Base-by-base conservation (phyloP, 2,888 invertebrate genomes). In the Rutpela maculata region DNA sequence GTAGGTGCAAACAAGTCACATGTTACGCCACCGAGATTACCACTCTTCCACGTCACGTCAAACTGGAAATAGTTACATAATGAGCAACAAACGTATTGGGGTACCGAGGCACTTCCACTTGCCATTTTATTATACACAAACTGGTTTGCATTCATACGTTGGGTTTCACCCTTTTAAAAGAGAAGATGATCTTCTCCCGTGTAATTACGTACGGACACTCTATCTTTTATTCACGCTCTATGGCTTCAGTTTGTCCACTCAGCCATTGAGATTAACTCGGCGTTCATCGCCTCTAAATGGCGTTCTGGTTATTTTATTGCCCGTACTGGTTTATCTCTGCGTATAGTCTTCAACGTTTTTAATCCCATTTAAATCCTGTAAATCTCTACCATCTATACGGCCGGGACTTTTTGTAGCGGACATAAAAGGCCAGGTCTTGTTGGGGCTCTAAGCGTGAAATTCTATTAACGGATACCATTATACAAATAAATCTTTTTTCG, bases 191-290 rank as follows among this genome's bases (percentile, higher is more conserved):
- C 59, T n/a, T 26, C 22, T 43, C 12, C 15, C 38, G 38, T 19
- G 66, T 43, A 66, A 66, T 66, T 67, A 67, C 67, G 22, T 55
- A 55, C 67, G 55, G 67, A 0, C 60, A 57, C 74, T 72, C 50
- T 65, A 80, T 80, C 75, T 80, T 78, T 80, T 80, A 80, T 80
- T 80, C 80, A 80, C 78, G 75, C 66, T 66, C 68, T 57, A 60
- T 67, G 75, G 74, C 75, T 67, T 73, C 65, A 76, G 76, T 35
- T 77, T 77, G 79, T 78, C 75, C 79, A 80, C 79, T 79, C 77
- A 71, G 77, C 77, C 76, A 70, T 78, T 68, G 74, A 80, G 77
- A 78, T 80, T 82, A 79, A 75, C 77, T 71, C 65, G 57, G 70
- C 71, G 73, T 72, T 72, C 72, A 68, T 72, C 72, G 72, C 72